A percentile compares a stretch with the other conserved stretches of the same genome.
These are phyloP conservation scores for Sphenopsis melanotis DNA, from an alignment of 2,797 vertebrate genomes.

Conservation along the genomic window DNA sequence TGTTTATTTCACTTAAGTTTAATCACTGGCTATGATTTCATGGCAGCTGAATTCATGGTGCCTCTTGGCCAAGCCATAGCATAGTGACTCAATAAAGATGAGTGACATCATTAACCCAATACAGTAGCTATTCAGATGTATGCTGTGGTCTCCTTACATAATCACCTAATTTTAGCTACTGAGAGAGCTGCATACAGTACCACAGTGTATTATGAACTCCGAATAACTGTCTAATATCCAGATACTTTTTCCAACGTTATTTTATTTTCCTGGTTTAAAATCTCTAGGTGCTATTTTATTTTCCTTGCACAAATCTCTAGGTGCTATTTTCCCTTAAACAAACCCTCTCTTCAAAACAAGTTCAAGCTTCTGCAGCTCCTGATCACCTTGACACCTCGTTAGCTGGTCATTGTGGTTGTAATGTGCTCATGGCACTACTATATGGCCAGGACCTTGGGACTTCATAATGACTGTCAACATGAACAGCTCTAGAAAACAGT, in stretches of 20 bases:
- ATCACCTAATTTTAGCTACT: slow-evolving; percentile 77
- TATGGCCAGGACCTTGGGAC: background rate
- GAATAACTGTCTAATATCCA: slow-evolving; percentile 15
- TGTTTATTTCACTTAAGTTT: slow-evolving; percentile 59
- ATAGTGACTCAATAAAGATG: slow-evolving; percentile 63
- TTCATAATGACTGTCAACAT: background rate
- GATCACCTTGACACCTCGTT: background rate
- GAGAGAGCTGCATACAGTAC: slow-evolving; percentile 61
- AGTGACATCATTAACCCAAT: slow-evolving; percentile 78
- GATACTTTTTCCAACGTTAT: slow-evolving; percentile 27
- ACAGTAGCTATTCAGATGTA: slow-evolving; percentile 71
- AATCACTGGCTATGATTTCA: slow-evolving; percentile 63
- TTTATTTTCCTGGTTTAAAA: slow-evolving; percentile 37
- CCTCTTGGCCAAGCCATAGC: slow-evolving; percentile 51
- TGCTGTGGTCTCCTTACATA: slow-evolving; percentile 69
- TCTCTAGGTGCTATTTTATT: background rate
- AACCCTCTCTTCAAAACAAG: background rate
- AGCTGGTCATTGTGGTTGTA: background rate
- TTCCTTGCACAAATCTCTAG: background rate
- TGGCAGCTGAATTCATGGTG: slow-evolving; percentile 53
- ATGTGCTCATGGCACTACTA: background rate
- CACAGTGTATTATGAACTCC: slow-evolving; percentile 32
- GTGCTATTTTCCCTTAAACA: background rate
- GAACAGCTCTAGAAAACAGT: background rate
- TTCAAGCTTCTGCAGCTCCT: background rate